A percentile compares a stretch with the other conserved stretches of the same genome.
These are phyloP conservation scores for Ornithoptera priamus DNA, from an alignment of 2,888 invertebrate genomes.

Conservation along the genomic window DNA sequence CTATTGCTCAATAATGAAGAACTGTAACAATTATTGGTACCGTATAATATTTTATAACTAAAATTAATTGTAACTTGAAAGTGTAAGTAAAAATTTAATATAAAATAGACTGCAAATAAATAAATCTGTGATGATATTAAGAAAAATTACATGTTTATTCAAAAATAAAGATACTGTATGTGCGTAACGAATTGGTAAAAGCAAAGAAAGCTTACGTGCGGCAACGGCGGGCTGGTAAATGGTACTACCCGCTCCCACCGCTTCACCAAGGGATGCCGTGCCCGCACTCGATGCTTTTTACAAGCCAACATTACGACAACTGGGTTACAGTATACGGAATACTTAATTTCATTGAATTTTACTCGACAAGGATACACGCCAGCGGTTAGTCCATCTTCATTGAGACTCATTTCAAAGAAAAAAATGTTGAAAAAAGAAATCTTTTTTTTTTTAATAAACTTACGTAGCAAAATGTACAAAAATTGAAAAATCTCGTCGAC, in stretches of 20 bases:
- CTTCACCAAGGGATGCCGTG: constrained; percentile 49
- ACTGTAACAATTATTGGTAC: constrained; percentile 8
- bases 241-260: constrained; percentile 50
- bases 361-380: constrained; percentile 68
- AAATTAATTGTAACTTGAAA: not conserved
- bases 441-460: not conserved
- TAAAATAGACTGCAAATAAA: not conserved
- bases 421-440: not conserved
- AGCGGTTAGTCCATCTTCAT: constrained; percentile 46
- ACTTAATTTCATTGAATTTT: constrained; percentile 74
- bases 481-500: not conserved
- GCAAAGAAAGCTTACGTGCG: constrained; percentile 70
- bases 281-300: constrained; percentile 65
- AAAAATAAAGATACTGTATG: constrained; percentile 41
- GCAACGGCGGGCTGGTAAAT: constrained; percentile 64
- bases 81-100: too few species aligned
- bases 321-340: constrained; percentile 73
- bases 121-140: not conserved
- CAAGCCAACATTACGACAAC: constrained; percentile 68
- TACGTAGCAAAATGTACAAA: too few species aligned
- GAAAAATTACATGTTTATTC: not conserved
- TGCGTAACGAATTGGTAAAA: constrained; percentile 60
- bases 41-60: not conserved
- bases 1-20: not conserved
- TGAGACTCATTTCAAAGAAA: not conserved